phyloP scores from a whole-genome alignment of 2,797 vertebrate genomes.

The Mycteria americana region DNA sequence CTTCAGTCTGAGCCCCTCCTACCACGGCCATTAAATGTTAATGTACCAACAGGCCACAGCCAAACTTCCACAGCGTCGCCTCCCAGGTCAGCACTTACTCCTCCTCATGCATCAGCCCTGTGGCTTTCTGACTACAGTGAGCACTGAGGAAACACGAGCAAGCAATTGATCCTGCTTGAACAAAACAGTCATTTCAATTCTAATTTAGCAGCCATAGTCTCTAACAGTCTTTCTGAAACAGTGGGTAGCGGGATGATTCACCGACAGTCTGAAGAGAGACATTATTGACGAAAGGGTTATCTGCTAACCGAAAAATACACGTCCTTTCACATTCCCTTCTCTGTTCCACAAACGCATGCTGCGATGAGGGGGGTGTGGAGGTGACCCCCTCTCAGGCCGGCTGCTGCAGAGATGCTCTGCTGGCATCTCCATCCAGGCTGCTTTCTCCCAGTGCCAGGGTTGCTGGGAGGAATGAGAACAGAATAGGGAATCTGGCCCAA shows the following conservation, averaged over 20 bases:
- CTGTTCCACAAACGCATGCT: fast-evolving
- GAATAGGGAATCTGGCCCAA: not conserved
- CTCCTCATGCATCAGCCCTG: not conserved
- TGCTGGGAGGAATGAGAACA: not conserved
- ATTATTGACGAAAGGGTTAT: not conserved
- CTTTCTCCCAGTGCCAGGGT: not conserved
- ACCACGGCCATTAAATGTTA: not conserved
- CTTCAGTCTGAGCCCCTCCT: not conserved
- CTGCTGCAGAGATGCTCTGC: not conserved
- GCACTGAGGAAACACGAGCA: not conserved
- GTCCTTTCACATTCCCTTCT: not conserved
- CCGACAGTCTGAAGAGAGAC: not conserved
- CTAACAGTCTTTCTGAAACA: not conserved
- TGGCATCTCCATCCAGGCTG: not conserved
- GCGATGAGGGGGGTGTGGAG: not conserved
- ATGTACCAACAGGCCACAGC: not conserved
- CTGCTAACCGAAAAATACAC: not conserved
- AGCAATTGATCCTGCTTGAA: not conserved
- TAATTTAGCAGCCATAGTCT: not conserved
- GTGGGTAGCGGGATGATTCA: not conserved
- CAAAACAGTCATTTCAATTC: not conserved
- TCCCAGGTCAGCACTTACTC: not conserved
- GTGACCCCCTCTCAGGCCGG: not conserved
- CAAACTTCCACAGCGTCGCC: not conserved
- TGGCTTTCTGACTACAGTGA: not conserved